Base-by-base conservation (phyloP, 1,140 invertebrate genomes). In the Wiebesia pumilae region DNA sequence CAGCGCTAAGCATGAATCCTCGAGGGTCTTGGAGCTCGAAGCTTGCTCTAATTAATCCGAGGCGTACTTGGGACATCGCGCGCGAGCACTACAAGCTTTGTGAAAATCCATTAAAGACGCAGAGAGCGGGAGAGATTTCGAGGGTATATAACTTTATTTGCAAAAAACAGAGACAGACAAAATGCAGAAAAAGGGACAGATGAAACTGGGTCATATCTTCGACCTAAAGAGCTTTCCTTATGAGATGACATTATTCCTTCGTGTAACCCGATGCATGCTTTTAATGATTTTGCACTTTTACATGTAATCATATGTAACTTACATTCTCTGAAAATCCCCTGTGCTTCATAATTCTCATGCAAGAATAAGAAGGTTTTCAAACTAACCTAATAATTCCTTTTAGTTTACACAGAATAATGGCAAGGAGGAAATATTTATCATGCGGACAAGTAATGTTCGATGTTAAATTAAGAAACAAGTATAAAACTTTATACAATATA, bases 11-110 rank as follows among this genome's bases (percentile, higher is more conserved):
- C 35, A 58, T 12, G 21, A 40, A 38, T 83, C 40, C 27, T 47
- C 62, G 40, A 67, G 80, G 6, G 38, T 81, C 58, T 30, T 27
- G 33, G 30, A 73, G 43, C 83, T 85, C 75, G 47, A 82, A 47
- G 33, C 62, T 86, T 69, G 85, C 81, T 83, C 71, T 83, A 86
- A 86, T 83, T 86, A 83, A 86, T 86, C 81, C 54, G 47, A 65
- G 78, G 79, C 47, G 21, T 30, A 77, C 67, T 75, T 47, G 43
- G 62, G 30, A 24, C 27, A 40, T 73, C 10, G 33, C 35, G 79
- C 35, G 2, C 30, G 27, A 75, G 80, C 47, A 27, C 24, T 16
- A 21, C 30, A 43, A 85, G 58, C 81, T 86, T 83, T 83, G 71
- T 79, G 43, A 67, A 54, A 67, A 83, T 83, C 81, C 73, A 79